Evolutionary conservation across 1,140 invertebrate species (phyloP), one percentile per base, ranked within the genome.

Genomic region (Adelges cooleyi): DNA sequence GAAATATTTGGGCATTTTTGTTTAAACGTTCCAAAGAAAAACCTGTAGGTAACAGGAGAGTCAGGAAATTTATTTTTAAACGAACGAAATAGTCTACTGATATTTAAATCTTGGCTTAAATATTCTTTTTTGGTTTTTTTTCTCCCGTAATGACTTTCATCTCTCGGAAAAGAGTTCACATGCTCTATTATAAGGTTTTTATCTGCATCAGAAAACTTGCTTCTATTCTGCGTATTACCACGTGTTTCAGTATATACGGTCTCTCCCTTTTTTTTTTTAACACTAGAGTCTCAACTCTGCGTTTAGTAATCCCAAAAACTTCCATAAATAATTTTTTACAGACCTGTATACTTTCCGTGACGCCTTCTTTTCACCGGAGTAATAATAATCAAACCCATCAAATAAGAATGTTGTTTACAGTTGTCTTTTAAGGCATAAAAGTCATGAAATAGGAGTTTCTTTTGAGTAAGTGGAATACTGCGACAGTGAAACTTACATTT

Each of bases 401-500:
- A 42, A 42, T 42, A 42, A 42, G 40, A 33, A 48, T 48, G 18
- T 48, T 48, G 44, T 48, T 48, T 48, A 48, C 44, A 48, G 17
- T 48, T 44, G 40, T 44, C 40, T 44, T 44, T 44, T 44, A 44
- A 44, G 40, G 40, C 40, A 44, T 44, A 44, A 18, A 48, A 48
- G 44, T 48, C 44, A 48, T 48, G 44, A 20, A 48, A 48, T 48
- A 48, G 17, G 44, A 48, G 44, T 48, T 18, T 48, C 18, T 48
- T 48, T 48, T 48, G 44, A 48, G 3, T 48, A 48, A n/a, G 13
- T 48, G 17, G 44, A 48, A 48, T 48, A 48, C 44, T 48, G 44
- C 44, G 44, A 48, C 44, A 18, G 44, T 48, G 44, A 48, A 48
- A 48, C 44, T 48, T 48, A 48, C 44, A 48, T 48, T 48, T 48